Evolutionary conservation across 2,797 vertebrate species (phyloP).

Genomic region (Podargus strigoides): DNA sequence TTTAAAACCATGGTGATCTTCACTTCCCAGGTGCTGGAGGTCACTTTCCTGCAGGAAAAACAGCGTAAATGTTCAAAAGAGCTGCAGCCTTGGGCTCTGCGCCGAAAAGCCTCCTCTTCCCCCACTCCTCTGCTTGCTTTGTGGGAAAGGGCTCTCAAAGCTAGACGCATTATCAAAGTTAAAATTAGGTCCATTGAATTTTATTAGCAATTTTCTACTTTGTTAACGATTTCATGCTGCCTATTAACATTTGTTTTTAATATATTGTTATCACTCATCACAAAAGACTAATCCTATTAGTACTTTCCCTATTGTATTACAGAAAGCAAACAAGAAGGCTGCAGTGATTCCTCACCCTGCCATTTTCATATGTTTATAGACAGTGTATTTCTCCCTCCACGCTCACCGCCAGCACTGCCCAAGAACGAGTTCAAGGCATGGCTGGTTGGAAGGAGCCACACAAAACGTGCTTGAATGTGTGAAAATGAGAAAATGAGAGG

Average conservation of each 20-base stretch:
- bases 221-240: constrained; percentile 58
- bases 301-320: constrained; percentile 33
- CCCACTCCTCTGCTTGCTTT: background rate
- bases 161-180: background rate
- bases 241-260: constrained; percentile 65
- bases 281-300: constrained; percentile 66
- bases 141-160: background rate
- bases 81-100: background rate
- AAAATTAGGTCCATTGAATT: constrained; percentile 46
- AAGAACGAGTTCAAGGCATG: background rate
- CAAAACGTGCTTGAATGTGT: background rate
- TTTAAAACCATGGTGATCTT: background rate
- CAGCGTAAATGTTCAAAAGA: background rate
- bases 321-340: constrained; percentile 48
- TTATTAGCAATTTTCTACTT: constrained; percentile 67
- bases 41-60: background rate
- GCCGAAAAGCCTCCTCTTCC: fast-evolving
- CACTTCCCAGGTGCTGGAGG: background rate
- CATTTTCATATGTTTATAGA: background rate
- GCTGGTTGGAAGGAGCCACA: background rate
- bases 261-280: constrained; percentile 63
- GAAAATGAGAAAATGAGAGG: background rate
- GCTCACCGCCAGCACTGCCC: background rate
- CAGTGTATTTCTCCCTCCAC: background rate
- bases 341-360: background rate